phyloP scores from a whole-genome alignment of 1,140 invertebrate genomes.

The Caligus rogercresseyi region DNA sequence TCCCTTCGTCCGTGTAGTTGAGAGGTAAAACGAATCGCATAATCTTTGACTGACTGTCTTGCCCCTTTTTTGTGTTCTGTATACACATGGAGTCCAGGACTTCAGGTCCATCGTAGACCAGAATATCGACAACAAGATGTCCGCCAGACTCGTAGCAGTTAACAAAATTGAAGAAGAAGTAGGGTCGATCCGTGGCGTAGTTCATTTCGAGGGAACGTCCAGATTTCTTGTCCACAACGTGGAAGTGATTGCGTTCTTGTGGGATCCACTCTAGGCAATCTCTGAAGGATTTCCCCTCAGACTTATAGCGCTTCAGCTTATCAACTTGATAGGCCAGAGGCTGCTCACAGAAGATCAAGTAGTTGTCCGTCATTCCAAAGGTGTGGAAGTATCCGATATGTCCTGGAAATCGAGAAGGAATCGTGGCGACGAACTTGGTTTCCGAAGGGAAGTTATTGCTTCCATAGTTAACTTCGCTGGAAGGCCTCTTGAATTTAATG shows the following conservation, averaged over 20 bases:
- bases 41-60: neutral
- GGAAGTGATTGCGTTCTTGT: slow-evolving; percentile 24
- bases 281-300: slow-evolving; percentile 30
- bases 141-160: neutral
- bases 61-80: neutral
- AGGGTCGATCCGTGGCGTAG: neutral
- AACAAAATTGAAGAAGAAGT: slow-evolving; percentile 7
- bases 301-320: slow-evolving; percentile 30
- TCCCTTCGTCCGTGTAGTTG: neutral
- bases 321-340: slow-evolving; percentile 31
- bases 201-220: neutral
- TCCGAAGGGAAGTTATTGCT: slow-evolving; percentile 19
- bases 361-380: slow-evolving; percentile 33
- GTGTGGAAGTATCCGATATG: slow-evolving; percentile 34
- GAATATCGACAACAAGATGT: neutral
- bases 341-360: slow-evolving; percentile 34
- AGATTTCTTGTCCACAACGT: neutral
- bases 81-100: slow-evolving; percentile 1
- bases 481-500: slow-evolving; percentile 25
- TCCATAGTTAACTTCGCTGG: slow-evolving; percentile 6
- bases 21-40: neutral
- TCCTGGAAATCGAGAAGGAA: slow-evolving; percentile 30
- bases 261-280: slow-evolving; percentile 35
- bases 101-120: slow-evolving; percentile 3
- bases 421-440: slow-evolving; percentile 22